Evolutionary conservation across 1,140 invertebrate genomes (phyloP), one percentile per base, ranked within the genome.

Genomic region (Agraylea sexmaculata): DNA sequence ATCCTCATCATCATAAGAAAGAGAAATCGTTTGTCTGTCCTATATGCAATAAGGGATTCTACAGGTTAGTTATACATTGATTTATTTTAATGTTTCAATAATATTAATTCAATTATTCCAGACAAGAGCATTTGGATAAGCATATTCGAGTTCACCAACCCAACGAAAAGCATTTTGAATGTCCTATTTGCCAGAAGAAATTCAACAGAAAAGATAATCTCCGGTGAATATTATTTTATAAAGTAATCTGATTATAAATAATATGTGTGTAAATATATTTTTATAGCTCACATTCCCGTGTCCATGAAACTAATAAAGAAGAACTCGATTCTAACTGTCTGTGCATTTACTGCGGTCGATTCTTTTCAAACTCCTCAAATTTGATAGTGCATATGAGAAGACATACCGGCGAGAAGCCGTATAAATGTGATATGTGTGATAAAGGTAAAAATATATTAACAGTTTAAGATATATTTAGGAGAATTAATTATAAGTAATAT

Each of bases 341-440:
- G 0, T 74, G 71, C 40, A 56, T 69, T 2, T 72, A 71, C 47
- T 74, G 71, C 47, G 71, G 70, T 11, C 59, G 68, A 10, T 62
- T 62, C 8, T 70, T 73, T 44, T 64, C 66, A 10, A 71, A 70
- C 21, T 70, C 69, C 0, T 72, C 70, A 1, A 74, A 74, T 51
- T 55, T 73, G 3, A 70, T 70, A 13, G 70, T 74, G 1, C 75
- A 77, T 41, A 71, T 75, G 65, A 60, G 72, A 1, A 54, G 70
- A 0, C 71, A 73, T 37, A 73, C 70, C 0, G 71, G 59, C 2
- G 63, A 66, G 45, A 66, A 66, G 33, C 65, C 65, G 0, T 66
- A 64, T 43, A 66, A 66, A 42, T 68, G 65, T 42, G 65, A 68
- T 42, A 62, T 66, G 19, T 68, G 65, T 40, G 62, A 50, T 3